Conservation (phyloP, 2,888 invertebrate genomes). For the Perithous albicinctus region DNA sequence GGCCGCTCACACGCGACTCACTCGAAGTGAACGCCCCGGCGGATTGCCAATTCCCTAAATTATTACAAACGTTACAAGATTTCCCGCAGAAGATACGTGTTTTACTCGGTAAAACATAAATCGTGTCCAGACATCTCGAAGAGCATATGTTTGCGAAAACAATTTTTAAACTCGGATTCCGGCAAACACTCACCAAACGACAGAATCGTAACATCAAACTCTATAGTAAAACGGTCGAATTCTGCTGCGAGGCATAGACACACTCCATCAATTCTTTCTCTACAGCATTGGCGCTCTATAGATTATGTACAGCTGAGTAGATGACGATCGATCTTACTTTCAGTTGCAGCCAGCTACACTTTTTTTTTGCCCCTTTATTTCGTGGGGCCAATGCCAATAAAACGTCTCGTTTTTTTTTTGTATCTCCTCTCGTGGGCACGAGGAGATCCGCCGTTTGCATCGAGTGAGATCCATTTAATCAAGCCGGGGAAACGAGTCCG, state of each 20-base stretch:
- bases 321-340: constrained; percentile 42
- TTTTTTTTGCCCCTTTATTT: constrained; percentile 15
- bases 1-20: constrained; percentile 2
- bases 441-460: constrained; percentile 6
- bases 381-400: constrained; percentile 51
- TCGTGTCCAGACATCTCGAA: constrained; percentile 44
- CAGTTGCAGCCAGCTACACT: constrained; percentile 15
- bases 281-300: neutral
- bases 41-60: constrained; percentile 20
- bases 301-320: constrained; percentile 7
- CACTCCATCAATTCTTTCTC: constrained; percentile 6
- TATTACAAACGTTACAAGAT: constrained; percentile 21
- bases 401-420: constrained; percentile 50
- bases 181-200: constrained; percentile 25
- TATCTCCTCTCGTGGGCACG: constrained; percentile 12
- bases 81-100: constrained; percentile 23
- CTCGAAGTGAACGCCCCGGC: neutral
- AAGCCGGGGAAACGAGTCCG: constrained; percentile 21
- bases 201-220: neutral
- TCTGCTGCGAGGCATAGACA: neutral
- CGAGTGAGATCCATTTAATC: constrained; percentile 56
- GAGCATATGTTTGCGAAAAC: constrained; percentile 15
- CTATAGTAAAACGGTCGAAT: neutral
- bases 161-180: constrained; percentile 30
- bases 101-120: constrained; percentile 22